phyloP scores from a whole-genome alignment of 2,797 vertebrate species.

The Coccyzus lansbergi region DNA sequence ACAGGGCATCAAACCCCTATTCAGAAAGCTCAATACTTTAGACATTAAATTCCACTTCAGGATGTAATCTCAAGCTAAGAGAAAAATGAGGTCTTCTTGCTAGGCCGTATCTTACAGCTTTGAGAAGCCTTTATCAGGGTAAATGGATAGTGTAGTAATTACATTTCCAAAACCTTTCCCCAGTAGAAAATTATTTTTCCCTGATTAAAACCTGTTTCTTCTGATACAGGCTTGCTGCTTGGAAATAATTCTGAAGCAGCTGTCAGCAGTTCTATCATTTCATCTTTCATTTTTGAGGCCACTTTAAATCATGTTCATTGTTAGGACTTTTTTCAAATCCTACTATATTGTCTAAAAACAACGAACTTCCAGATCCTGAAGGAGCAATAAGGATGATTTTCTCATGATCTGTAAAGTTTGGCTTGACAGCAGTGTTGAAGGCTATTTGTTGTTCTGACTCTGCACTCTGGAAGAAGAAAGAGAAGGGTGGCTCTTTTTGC shows the following conservation, averaged over 20 bases:
- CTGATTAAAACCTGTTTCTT: slow-evolving; percentile 37
- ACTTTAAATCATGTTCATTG: slow-evolving; percentile 11
- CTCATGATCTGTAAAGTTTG: background rate
- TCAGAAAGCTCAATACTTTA: background rate
- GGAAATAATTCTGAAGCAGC: slow-evolving; percentile 46
- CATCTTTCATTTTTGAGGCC: slow-evolving; percentile 21
- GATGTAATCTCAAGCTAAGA: background rate
- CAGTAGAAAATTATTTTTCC: slow-evolving; percentile 45
- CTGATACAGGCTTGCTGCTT: slow-evolving; percentile 12
- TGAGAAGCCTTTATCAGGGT: slow-evolving; percentile 21
- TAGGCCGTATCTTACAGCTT: background rate
- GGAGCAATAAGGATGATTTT: background rate
- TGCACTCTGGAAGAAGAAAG: background rate
- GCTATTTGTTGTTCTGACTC: background rate
- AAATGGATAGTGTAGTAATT: slow-evolving; percentile 38
- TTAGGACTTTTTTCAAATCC: background rate
- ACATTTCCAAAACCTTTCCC: slow-evolving; percentile 38
- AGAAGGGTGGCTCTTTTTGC: background rate
- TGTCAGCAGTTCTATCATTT: slow-evolving; percentile 29
- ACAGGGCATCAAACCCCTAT: background rate
- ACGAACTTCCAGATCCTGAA: background rate
- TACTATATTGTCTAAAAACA: background rate
- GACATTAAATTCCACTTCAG: background rate
- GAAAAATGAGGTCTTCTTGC: background rate
- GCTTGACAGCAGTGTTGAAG: background rate